Conservation (phyloP, 2,888 invertebrate species). For the Tetragnatha montana region DNA sequence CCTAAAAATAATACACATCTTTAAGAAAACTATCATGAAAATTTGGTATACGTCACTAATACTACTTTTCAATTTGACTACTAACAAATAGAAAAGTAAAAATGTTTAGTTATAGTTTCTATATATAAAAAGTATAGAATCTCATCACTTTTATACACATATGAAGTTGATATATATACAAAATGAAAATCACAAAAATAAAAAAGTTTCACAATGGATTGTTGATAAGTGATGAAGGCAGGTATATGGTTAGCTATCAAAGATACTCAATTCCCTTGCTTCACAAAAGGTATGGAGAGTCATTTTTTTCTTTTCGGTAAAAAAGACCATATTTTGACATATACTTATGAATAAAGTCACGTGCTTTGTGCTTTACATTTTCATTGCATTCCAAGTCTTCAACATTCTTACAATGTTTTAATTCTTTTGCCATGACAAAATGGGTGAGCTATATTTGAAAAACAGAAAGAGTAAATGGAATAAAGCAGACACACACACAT, state of each 20-base stretch:
- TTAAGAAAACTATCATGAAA: slow-evolving; percentile 1
- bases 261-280: background rate
- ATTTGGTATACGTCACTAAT: background rate
- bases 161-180: slow-evolving; percentile 43
- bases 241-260: slow-evolving; percentile 45
- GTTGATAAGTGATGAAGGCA: slow-evolving; percentile 34
- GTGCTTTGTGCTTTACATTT: slow-evolving; percentile 94
- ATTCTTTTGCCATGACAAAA: slow-evolving; percentile 94
- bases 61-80: background rate
- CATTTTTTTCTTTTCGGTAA: slow-evolving; percentile 70
- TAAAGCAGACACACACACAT: background rate
- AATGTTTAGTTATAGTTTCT: background rate
- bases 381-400: slow-evolving; percentile 91
- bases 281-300: slow-evolving; percentile 24
- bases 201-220: slow-evolving; percentile 10
- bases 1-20: background rate
- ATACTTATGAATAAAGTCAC: slow-evolving; percentile 95
- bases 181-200: slow-evolving; percentile 49
- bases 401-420: slow-evolving; percentile 91
- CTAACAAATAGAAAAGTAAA: background rate
- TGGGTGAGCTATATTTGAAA: slow-evolving; percentile 85
- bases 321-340: slow-evolving; percentile 94
- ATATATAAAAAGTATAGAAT: background rate
- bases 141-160: slow-evolving; percentile 8
- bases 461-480: background rate